phyloP scores from a whole-genome alignment of 1,140 invertebrate genomes.

The Brachionus calyciflorus region DNA sequence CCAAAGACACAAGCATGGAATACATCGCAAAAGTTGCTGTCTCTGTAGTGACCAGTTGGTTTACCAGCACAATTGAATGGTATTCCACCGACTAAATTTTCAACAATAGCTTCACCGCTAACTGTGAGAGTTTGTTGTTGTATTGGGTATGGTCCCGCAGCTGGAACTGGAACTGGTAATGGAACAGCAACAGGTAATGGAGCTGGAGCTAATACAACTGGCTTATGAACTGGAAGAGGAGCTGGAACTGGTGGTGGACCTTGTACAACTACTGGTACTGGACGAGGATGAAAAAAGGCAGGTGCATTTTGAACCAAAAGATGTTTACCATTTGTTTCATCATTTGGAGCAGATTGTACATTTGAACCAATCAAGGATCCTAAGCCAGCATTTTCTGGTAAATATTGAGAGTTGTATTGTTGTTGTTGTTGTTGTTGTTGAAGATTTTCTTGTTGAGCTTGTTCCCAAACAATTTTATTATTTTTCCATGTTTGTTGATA shows the following conservation, averaged over 20 bases:
- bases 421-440: too few relatives aligned
- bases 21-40: neutral
- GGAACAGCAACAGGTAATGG: too few relatives aligned
- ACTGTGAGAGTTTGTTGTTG: neutral
- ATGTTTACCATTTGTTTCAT: neutral
- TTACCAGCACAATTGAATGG: neutral
- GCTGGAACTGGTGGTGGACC: neutral
- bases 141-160: neutral
- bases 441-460: neutral
- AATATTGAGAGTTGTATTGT: too few relatives aligned
- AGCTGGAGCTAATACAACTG: neutral
- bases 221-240: too few relatives aligned
- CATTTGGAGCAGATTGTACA: neutral
- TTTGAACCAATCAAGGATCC: neutral
- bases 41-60: constrained; percentile 7
- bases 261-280: neutral
- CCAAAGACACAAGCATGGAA: constrained; percentile 27
- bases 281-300: neutral
- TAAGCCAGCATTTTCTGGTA: neutral
- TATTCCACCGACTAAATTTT: constrained; percentile 1
- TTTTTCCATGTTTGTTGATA: constrained; percentile 14
- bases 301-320: constrained; percentile 4
- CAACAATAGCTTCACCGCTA: neutral
- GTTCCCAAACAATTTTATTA: constrained; percentile 12
- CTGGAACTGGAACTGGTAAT: neutral